A percentile compares a stretch with the other conserved stretches of the same genome.
These are phyloP conservation scores for Parapsyche elsis DNA, from an alignment of 1,140 invertebrate genomes.

Conservation along the genomic window DNA sequence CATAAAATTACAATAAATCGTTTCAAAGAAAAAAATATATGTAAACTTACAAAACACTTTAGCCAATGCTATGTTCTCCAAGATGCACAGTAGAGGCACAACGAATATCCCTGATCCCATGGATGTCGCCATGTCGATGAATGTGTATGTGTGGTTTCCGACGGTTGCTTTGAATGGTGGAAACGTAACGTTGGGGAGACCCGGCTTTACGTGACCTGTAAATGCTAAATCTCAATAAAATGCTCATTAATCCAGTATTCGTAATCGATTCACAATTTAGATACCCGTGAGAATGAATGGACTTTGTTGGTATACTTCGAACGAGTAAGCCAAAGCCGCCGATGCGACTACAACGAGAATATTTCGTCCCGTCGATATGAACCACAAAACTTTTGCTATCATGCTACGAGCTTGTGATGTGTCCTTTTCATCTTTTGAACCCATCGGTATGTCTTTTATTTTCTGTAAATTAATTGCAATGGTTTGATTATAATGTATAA, in stretches of 20 bases:
- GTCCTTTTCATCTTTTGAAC: slow-evolving; percentile 59
- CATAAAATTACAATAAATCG: not conserved
- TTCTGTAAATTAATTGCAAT: slow-evolving; percentile 77
- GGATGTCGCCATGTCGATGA: slow-evolving; percentile 74
- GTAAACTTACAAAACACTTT: slow-evolving; percentile 80
- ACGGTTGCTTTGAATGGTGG: slow-evolving; percentile 74
- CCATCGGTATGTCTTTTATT: slow-evolving; percentile 75
- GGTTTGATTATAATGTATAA: too few species aligned
- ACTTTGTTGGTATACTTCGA: slow-evolving; percentile 70
- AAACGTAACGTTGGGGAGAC: slow-evolving; percentile 72
- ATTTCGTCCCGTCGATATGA: slow-evolving; percentile 81
- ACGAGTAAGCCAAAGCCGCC: slow-evolving; percentile 73
- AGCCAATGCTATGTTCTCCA: slow-evolving; percentile 84
- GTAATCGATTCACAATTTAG: not conserved
- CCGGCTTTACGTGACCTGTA: slow-evolving; percentile 74
- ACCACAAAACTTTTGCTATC: slow-evolving; percentile 72
- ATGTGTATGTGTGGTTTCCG: slow-evolving; percentile 75
- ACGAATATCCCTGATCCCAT: slow-evolving; percentile 81
- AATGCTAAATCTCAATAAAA: slow-evolving; percentile 41
- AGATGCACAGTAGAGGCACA: slow-evolving; percentile 81
- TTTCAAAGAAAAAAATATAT: slow-evolving; percentile 20
- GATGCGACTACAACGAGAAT: slow-evolving; percentile 81
- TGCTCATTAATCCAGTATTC: not conserved
- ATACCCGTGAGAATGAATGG: slow-evolving; percentile 78
- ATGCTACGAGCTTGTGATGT: slow-evolving; percentile 62